A percentile compares a stretch with the other conserved stretches of the same genome.
phyloP scores from a whole-genome alignment of 1,140 invertebrate genomes.

The Aphelenchoides besseyi region DNA sequence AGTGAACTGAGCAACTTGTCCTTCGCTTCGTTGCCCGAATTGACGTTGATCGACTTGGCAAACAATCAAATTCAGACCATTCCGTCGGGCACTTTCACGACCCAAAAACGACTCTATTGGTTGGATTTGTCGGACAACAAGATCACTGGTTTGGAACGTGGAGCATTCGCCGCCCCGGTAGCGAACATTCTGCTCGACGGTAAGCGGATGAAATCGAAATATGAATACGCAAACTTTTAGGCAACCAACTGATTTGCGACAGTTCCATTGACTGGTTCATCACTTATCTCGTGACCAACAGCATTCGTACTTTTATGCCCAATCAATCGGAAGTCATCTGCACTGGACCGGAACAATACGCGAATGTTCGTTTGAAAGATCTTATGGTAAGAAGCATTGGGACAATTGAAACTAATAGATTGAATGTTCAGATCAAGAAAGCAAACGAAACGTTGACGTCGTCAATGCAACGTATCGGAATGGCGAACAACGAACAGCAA shows the following conservation, averaged over 20 bases:
- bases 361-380: constrained; percentile 51
- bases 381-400: too few species aligned
- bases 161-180: constrained; percentile 47
- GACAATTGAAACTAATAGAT: too few species aligned
- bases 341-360: constrained; percentile 38
- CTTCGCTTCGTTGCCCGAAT: constrained; percentile 47
- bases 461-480: constrained; percentile 29
- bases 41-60: constrained; percentile 48
- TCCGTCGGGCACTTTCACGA: constrained; percentile 46
- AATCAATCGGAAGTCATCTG: constrained; percentile 54
- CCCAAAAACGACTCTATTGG: constrained; percentile 44
- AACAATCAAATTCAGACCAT: constrained; percentile 43
- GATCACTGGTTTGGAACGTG: constrained; percentile 39
- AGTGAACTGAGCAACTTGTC: constrained; percentile 42
- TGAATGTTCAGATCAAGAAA: too few species aligned
- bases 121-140: constrained; percentile 57
- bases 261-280: constrained; percentile 59
- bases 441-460: constrained; percentile 55
- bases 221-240: constrained; percentile 30
- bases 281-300: constrained; percentile 52
- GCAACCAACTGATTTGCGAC: constrained; percentile 56
- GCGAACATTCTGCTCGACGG: constrained; percentile 57
- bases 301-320: constrained; percentile 57
- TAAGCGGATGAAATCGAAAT: constrained; percentile 12
- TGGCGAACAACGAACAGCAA: constrained; percentile 1